Evolutionary conservation across 2,113 vertebrate species (phyloP), one percentile per base, ranked within the genome.

Genomic region (Corythornis cristatus): DNA sequence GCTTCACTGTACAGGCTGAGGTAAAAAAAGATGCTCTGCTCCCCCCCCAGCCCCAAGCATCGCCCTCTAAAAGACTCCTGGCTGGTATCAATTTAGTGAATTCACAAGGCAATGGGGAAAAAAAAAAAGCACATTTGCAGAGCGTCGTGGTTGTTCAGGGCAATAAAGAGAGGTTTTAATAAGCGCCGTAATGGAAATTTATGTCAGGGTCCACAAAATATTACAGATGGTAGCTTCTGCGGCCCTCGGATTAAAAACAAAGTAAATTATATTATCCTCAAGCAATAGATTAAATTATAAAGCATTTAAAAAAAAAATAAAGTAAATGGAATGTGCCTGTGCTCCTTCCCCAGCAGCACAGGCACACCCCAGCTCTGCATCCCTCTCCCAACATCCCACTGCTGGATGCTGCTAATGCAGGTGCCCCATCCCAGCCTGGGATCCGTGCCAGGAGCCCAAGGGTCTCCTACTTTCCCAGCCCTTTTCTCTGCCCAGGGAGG

Each of bases 81-180:
- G 79, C 46, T 76, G 42, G 75, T 50, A 76, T 62, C 89, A 89
- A 87, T 73, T 37, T 23, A 56, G 48, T 12, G 66, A 61, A 82
- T 87, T 85, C 96, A 93, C 64, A 80, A 89, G 82, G 79, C 72
- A 89, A 18, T 6, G 13, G 62, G 48, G 82, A 25, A 50, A 68
- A 43, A 80, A 86, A n/a, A 33, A 28, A 54, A 54, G 10, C 20
- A 53, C 73, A 81, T 92, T 75, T 83, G 45, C 61, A 71, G 93
- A 75, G 83, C 3, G 1, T 56, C 11, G 16, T 45, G 82, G 60
- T 89, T 15, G 37, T 86, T 93, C 87, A 88, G 76, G 45, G 78
- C 93, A 92, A 93, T 96, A 93, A 96, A 93, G 65, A 80, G 94
- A 91, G 64, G 31, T 89, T 91, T 95, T 96, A 96, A 91, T 92